Evolutionary conservation across 1,140 invertebrate species (phyloP).

Genomic region (Zaprionus nigranus): DNA sequence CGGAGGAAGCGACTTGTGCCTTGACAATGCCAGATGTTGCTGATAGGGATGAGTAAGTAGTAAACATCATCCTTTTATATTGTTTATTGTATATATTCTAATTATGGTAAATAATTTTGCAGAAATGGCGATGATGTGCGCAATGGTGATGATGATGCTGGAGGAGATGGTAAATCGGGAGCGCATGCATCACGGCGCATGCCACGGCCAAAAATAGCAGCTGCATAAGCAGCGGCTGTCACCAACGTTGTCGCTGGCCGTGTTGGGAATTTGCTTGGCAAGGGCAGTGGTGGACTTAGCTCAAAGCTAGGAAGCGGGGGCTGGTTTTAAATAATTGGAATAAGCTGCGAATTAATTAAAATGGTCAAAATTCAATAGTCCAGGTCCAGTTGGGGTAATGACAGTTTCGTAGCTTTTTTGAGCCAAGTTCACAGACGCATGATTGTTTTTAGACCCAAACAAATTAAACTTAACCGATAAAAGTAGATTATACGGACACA

Average conservation of each 20-base stretch:
- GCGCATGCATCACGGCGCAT: constrained; percentile 72
- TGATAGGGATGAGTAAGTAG: constrained; percentile 86
- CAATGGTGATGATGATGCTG: constrained; percentile 86
- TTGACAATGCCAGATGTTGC: constrained; percentile 92
- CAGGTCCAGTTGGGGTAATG: constrained; percentile 15
- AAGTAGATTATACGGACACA: neutral
- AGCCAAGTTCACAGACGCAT: constrained; percentile 46
- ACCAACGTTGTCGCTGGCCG: constrained; percentile 91
- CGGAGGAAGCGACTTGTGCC: constrained; percentile 97
- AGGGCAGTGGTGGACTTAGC: constrained; percentile 91
- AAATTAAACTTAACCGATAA: neutral
- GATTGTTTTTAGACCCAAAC: constrained; percentile 1
- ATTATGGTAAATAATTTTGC: neutral
- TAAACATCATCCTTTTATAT: neutral
- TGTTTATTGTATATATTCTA: neutral
- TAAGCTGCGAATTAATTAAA: neutral
- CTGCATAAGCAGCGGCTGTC: constrained; percentile 85
- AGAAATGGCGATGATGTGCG: constrained; percentile 86
- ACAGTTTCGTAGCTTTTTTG: constrained; percentile 41
- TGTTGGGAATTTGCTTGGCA: constrained; percentile 91
- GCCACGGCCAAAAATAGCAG: constrained; percentile 82
- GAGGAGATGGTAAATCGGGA: constrained; percentile 88
- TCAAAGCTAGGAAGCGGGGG: constrained; percentile 90
- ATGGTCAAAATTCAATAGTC: neutral
- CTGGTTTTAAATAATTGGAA: constrained; percentile 86